phyloP scores from a whole-genome alignment of 1,140 invertebrate species.

The Drosophila mayri region DNA sequence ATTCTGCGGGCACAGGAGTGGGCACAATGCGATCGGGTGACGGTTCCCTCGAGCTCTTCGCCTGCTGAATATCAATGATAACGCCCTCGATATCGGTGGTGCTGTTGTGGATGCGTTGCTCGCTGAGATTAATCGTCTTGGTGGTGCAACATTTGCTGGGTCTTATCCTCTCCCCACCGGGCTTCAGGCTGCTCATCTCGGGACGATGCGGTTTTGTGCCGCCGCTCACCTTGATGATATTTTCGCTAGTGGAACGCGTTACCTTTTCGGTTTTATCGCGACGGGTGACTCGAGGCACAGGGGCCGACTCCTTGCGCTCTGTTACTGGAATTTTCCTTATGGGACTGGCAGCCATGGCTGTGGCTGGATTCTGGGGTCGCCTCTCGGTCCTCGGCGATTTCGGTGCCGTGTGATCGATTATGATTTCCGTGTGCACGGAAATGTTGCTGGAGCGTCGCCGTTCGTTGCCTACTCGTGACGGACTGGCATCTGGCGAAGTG shows the following conservation, averaged over 20 bases:
- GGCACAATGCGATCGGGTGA: constrained; percentile 89
- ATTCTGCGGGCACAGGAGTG: constrained; percentile 86
- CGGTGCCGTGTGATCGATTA: constrained; percentile 71
- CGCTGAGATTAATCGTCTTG: constrained; percentile 85
- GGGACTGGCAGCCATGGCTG: constrained; percentile 20
- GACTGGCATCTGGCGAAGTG: constrained; percentile 73
- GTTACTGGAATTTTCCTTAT: constrained; percentile 64
- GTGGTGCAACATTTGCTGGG: constrained; percentile 83
- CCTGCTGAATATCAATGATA: constrained; percentile 88
- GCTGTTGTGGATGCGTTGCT: constrained; percentile 46
- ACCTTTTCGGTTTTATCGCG: constrained; percentile 86
- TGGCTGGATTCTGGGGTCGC: constrained; percentile 4
- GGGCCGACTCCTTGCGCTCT: constrained; percentile 79
- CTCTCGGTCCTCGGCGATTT: constrained; percentile 55
- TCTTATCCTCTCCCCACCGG: constrained; percentile 41
- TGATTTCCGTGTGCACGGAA: constrained; percentile 80
- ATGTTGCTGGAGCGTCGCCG: constrained; percentile 81
- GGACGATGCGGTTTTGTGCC: constrained; percentile 73
- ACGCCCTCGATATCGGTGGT: constrained; percentile 82
- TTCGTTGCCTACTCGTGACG: constrained; percentile 61
- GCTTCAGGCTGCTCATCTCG: constrained; percentile 59
- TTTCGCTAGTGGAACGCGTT: constrained; percentile 86
- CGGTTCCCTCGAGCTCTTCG: constrained; percentile 90
- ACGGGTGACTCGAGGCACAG: constrained; percentile 81
- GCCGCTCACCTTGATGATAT: constrained; percentile 85